Conservation (phyloP, 2,888 invertebrate genomes). For the Enchytraeus crypticus region DNA sequence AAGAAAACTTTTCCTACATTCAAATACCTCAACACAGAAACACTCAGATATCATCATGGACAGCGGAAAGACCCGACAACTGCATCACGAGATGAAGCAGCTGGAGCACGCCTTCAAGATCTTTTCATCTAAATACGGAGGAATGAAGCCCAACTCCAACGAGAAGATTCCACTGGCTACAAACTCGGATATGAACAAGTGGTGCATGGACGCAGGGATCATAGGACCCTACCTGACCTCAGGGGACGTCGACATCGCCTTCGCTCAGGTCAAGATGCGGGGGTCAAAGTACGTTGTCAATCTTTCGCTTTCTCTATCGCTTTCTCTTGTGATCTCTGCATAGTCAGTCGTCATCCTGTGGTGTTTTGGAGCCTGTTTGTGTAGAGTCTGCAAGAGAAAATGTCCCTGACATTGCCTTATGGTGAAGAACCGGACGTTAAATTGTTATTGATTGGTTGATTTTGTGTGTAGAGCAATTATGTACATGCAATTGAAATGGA, state of each 20-base stretch:
- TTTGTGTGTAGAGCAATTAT: no score
- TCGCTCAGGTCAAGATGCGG: neutral
- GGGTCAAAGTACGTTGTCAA: neutral
- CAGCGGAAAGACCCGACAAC: no score
- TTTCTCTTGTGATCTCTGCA: no score
- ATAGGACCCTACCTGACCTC: neutral
- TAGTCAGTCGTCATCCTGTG: no score
- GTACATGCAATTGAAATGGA: no score
- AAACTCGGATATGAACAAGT: neutral
- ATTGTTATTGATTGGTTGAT: neutral
- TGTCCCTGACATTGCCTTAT: neutral
- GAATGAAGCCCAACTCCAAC: neutral
- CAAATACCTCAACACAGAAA: no score
- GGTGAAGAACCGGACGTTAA: neutral
- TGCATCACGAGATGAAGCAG: neutral
- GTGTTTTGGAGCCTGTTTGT: no score
- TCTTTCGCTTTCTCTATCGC: neutral
- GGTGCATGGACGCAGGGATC: neutral
- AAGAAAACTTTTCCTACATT: no score
- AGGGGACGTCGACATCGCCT: neutral
- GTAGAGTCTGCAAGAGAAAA: no score
- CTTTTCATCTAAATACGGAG: neutral
- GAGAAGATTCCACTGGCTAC: neutral
- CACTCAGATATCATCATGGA: no score
- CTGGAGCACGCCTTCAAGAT: neutral